A percentile compares a stretch with the other conserved stretches of the same genome.
These are phyloP conservation scores for Scatophagus argus DNA, from an alignment of 2,113 vertebrate genomes.

Conservation along the genomic window DNA sequence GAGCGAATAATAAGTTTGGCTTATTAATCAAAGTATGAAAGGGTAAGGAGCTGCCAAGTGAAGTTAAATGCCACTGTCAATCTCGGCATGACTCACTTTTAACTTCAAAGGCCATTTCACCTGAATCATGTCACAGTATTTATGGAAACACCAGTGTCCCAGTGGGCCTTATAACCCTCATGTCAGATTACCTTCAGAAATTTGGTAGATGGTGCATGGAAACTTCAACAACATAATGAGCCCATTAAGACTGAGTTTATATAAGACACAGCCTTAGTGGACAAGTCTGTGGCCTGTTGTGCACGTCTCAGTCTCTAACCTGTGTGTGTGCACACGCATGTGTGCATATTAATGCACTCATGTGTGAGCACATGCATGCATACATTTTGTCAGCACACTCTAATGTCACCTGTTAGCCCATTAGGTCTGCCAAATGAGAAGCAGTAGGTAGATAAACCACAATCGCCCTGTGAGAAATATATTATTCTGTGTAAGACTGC, in stretches of 20 bases:
- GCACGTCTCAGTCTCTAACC: too few relatives aligned
- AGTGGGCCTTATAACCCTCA: conserved; percentile 33
- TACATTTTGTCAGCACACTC: conserved; percentile 5
- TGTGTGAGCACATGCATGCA: not conserved
- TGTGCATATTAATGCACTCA: conserved; percentile 17
- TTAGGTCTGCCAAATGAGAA: conserved; percentile 39
- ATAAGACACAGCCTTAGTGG: not conserved
- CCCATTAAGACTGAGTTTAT: conserved; percentile 12
- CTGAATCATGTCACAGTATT: conserved; percentile 53
- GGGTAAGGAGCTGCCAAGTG: conserved; percentile 73
- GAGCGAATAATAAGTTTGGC: conserved; percentile 78
- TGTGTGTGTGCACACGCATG: not conserved
- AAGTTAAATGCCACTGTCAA: conserved; percentile 82
- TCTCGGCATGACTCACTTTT: conserved; percentile 56
- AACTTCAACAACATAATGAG: conserved; percentile 30
- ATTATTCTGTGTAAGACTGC: conserved; percentile 46
- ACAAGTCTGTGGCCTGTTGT: too few relatives aligned
- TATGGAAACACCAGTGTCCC: conserved; percentile 47
- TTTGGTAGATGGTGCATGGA: not conserved
- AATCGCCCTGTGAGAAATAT: conserved; percentile 41
- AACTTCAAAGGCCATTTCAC: conserved; percentile 63
- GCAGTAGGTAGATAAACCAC: conserved; percentile 52
- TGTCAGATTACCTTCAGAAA: conserved; percentile 21
- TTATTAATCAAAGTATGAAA: conserved; percentile 80
- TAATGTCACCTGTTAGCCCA: not conserved